phyloP scores from a whole-genome alignment of 2,888 invertebrate species.

The Volucella bombylans region DNA sequence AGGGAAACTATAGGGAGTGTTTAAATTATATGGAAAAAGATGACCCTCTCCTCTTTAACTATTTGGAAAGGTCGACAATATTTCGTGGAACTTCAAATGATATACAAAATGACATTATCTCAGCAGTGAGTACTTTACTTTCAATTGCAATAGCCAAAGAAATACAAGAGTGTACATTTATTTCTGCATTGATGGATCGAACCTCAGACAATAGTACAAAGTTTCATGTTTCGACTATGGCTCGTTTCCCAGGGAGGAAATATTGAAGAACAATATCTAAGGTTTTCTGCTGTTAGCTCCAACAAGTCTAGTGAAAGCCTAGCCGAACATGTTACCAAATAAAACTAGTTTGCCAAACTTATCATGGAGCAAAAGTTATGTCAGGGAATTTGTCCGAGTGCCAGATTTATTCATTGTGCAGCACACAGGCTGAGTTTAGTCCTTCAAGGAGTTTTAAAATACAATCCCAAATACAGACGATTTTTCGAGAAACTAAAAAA shows the following conservation, averaged over 20 bases:
- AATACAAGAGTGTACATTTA: constrained; percentile 15
- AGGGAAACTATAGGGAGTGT: neutral
- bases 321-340: no score
- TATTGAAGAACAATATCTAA: neutral
- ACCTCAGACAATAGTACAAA: constrained; percentile 16
- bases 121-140: no score
- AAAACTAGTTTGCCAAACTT: neutral
- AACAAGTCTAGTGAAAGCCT: no score
- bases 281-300: neutral
- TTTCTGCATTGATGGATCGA: constrained; percentile 17
- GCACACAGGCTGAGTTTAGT: constrained; percentile 3
- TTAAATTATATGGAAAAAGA: neutral
- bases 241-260: no score
- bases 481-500: neutral
- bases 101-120: neutral
- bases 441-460: constrained; percentile 8
- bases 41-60: neutral
- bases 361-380: neutral
- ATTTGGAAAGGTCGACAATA: constrained; percentile 19
- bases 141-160: no score
- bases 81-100: constrained; percentile 24
- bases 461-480: neutral
- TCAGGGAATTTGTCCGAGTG: neutral
- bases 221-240: neutral
- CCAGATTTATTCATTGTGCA: constrained; percentile 16